Percentiles rank a stretch among this genome's conserved stretches.
Evolutionary conservation across 2,113 vertebrate species (phyloP).

Genomic region (Aepyceros melampus): DNA sequence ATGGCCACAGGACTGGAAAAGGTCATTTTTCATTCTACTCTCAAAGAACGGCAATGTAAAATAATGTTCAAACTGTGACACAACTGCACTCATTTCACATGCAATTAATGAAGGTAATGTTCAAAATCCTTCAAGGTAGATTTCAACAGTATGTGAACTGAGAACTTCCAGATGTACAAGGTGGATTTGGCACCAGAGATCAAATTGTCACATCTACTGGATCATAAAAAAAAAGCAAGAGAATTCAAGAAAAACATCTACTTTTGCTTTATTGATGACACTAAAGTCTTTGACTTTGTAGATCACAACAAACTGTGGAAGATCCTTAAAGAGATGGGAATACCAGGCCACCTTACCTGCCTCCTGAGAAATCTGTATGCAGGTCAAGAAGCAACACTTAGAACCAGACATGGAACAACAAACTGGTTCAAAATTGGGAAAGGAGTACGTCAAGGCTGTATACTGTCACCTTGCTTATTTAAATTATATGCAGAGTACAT

Average conservation of each 20-base stretch:
- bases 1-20: not conserved
- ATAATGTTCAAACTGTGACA: not conserved
- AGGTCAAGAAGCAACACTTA: not conserved
- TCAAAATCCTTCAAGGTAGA: not conserved
- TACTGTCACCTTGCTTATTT: not conserved
- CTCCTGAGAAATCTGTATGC: not conserved
- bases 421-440: not conserved
- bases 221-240: not conserved
- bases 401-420: not conserved
- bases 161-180: not conserved
- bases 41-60: not conserved
- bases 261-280: not conserved
- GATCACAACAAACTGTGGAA: not conserved
- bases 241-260: not conserved
- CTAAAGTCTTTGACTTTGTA: not conserved
- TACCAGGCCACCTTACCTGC: not conserved
- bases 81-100: not conserved
- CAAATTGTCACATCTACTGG: not conserved
- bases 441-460: not conserved
- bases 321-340: not conserved
- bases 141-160: not conserved
- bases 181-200: not conserved
- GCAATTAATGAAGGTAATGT: not conserved
- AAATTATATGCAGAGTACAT: not conserved
- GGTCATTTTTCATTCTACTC: not conserved